These are phyloP conservation scores for Pseudomugil tenellus DNA, from an alignment of 2,797 vertebrate genomes.

Conservation along the genomic window DNA sequence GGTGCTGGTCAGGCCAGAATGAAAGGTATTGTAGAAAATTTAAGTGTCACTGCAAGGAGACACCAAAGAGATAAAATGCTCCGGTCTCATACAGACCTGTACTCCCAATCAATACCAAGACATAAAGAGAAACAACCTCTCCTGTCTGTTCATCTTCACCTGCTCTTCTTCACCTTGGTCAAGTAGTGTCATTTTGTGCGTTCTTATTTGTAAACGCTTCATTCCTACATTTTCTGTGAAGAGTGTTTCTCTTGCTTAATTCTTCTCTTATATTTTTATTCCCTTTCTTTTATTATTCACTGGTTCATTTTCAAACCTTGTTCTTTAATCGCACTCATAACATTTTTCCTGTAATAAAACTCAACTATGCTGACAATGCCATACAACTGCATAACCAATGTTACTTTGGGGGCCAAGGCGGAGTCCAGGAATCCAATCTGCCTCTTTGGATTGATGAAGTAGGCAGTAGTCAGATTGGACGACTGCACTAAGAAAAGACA, in stretches of 20 bases:
- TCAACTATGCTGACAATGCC: conserved; percentile 67
- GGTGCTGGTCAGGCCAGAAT: conserved; percentile 49
- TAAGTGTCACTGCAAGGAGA: conserved; percentile 52
- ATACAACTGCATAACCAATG: conserved; percentile 57
- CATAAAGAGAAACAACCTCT: conserved; percentile 51
- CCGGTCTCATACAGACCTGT: conserved; percentile 39
- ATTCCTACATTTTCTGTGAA: conserved; percentile 1
- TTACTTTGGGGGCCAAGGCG: conserved; percentile 13
- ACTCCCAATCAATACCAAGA: conserved; percentile 65
- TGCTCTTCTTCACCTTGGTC: conserved; percentile 10
- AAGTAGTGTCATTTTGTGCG: not conserved
- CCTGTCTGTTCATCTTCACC: conserved; percentile 44
- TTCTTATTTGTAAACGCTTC: conserved; percentile 27
- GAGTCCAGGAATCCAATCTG: conserved; percentile 40
- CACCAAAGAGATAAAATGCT: conserved; percentile 60
- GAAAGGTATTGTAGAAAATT: conserved; percentile 18
- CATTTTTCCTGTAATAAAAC: conserved; percentile 52
- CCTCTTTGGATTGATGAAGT: conserved; percentile 50
- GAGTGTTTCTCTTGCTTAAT: conserved; percentile 16
- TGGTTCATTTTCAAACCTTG: conserved; percentile 8
- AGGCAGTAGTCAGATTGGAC: conserved; percentile 16
- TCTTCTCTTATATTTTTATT: conserved; percentile 9
- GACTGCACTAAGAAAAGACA: conserved; percentile 15
- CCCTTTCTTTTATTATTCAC: conserved; percentile 44
- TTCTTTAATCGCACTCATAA: no score